phyloP scores from a whole-genome alignment of 2,888 invertebrate species.

The Drosophila anceps region DNA sequence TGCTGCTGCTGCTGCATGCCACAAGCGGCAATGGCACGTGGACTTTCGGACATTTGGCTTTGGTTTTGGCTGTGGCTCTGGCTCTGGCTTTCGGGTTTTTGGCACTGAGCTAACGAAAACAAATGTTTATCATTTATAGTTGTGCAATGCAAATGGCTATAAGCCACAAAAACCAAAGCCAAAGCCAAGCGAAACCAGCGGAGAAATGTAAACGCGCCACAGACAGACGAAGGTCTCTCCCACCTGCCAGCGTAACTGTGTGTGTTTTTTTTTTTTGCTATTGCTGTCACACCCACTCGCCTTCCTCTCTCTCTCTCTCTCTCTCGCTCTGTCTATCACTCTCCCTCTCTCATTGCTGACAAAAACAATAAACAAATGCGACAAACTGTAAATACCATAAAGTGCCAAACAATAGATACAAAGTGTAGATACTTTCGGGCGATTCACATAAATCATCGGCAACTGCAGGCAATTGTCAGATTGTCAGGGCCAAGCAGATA shows the following conservation, averaged over 20 bases:
- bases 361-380: constrained; percentile 25
- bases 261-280: background rate
- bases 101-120: constrained; percentile 63
- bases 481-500: constrained; percentile 71
- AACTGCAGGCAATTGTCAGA: constrained; percentile 52
- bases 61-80: constrained; percentile 33
- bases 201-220: constrained; percentile 4
- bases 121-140: constrained; percentile 71
- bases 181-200: constrained; percentile 35
- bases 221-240: background rate
- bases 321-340: background rate
- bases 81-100: constrained; percentile 35
- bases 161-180: constrained; percentile 28
- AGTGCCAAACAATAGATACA: constrained; percentile 4
- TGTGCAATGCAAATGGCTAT: constrained; percentile 54
- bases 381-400: constrained; percentile 10
- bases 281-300: background rate
- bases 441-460: constrained; percentile 35
- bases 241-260: constrained; percentile 6
- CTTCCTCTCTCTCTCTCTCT: background rate
- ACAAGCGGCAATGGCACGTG: constrained; percentile 44
- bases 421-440: constrained; percentile 10
- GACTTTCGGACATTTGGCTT: constrained; percentile 18
- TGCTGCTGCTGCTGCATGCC: constrained; percentile 27
- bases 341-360: background rate